A percentile compares a stretch with the other conserved stretches of the same genome.
These are phyloP conservation scores for Odontocerum albicorne DNA, from an alignment of 2,888 invertebrate genomes.

Conservation along the genomic window DNA sequence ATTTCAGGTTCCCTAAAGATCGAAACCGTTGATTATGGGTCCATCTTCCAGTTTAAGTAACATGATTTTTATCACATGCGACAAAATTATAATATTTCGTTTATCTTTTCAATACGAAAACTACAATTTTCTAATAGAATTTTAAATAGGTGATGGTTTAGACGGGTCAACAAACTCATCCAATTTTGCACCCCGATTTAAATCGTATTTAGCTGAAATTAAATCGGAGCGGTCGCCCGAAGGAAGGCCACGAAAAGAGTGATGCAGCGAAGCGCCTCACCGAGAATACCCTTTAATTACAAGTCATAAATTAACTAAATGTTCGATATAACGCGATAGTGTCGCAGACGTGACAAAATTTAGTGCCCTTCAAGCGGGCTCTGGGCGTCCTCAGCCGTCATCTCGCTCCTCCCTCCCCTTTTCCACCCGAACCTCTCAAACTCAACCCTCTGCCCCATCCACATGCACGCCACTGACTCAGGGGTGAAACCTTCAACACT, in stretches of 20 bases:
- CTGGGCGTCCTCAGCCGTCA: slow-evolving; percentile 24
- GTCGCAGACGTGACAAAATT: slow-evolving; percentile 38
- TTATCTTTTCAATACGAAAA: no score
- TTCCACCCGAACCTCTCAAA: slow-evolving; percentile 5
- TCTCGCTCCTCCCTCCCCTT: slow-evolving; percentile 10
- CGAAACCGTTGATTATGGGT: no score
- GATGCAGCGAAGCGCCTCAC: slow-evolving; percentile 29
- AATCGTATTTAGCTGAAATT: no score
- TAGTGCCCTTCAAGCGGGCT: slow-evolving; percentile 37
- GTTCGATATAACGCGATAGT: slow-evolving; percentile 38
- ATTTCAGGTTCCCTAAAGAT: no score
- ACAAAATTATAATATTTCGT: no score
- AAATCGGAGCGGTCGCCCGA: no score
- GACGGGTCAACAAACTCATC: no score
- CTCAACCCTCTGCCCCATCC: background rate
- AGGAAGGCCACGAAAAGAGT: slow-evolving; percentile 13
- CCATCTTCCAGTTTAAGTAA: no score
- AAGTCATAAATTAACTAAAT: slow-evolving; percentile 37
- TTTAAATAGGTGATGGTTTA: no score
- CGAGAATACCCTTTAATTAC: slow-evolving; percentile 36
- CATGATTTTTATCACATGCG: no score
- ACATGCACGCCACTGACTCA: background rate
- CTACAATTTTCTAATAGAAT: no score
- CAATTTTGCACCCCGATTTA: no score
- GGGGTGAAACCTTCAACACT: background rate